Base-by-base conservation (phyloP, 2,888 invertebrate genomes). In the Lasioglossum calceatum region DNA sequence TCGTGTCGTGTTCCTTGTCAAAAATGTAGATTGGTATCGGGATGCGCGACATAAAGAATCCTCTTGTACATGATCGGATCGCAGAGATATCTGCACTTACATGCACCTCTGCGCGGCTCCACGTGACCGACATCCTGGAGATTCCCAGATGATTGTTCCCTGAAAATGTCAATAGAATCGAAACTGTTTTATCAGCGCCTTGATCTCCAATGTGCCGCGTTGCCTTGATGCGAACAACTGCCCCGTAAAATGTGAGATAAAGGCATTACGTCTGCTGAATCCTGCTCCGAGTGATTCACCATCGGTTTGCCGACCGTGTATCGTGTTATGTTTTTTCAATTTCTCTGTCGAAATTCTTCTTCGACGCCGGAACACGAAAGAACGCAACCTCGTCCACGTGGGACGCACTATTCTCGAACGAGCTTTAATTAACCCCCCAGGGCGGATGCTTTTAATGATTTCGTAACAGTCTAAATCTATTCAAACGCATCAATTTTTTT, bases 211-310 rank as follows among this genome's bases (percentile, higher is more conserved):
- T 47, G 14, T 77, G 75, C n/a, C 36, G 23, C 50, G 50, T 64
- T 54, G 23, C 42, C 8, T 4, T 47, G 14, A 58, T 19, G 78
- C 77, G 50, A 78, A 78, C 67, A 36, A 36, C 42, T 61, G 71
- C 58, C 61, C 27, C 77, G 77, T 78, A 58, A 70, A 84, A 78
- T 74, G 58, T 1, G 36, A 44, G 44, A 32, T 70, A 61, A 82
- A 72, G 78, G 50, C 27, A 78, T 71, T 75, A 70, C 73, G 32
- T 71, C 67, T 36, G 77, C 0, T 7, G 83, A 78, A 71, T 78
- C 75, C 54, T 58, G 16, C 12, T 67, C 14, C 54, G n/a, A 3
- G 2, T 14, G 19, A 73, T 73, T 39, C 73, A 27, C 16, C n/a
- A 71, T 50, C 77, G 19, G 27, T 50, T 4, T 23, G 4, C 16